A percentile compares a stretch with the other conserved stretches of the same genome.
phyloP scores from a whole-genome alignment of 2,113 vertebrate genomes.

The Carettochelys insculpta region DNA sequence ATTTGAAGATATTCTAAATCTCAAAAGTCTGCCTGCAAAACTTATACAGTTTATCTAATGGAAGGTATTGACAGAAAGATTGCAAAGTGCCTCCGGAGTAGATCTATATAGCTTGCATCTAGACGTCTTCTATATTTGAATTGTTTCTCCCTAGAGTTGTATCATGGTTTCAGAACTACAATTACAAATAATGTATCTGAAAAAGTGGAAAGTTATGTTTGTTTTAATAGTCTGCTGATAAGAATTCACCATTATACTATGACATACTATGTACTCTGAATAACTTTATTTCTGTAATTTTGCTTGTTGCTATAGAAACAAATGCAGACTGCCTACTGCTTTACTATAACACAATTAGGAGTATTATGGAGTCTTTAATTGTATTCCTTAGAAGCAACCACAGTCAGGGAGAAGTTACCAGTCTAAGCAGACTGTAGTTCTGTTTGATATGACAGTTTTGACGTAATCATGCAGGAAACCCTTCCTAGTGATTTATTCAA shows the following conservation, averaged over 20 bases:
- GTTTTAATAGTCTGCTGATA: constrained; percentile 24
- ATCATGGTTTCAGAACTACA: constrained; percentile 30
- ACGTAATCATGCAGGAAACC: neutral
- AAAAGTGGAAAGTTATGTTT: constrained; percentile 38
- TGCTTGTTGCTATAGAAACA: constrained; percentile 65
- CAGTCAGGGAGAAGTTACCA: neutral
- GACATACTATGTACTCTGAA: constrained; percentile 32
- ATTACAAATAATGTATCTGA: constrained; percentile 52
- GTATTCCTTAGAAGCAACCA: constrained; percentile 32
- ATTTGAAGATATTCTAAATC: neutral
- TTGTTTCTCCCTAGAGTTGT: constrained; percentile 6
- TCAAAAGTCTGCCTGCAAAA: constrained; percentile 5
- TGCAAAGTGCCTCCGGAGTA: neutral
- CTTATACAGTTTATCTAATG: neutral
- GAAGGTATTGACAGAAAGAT: neutral
- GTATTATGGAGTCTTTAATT: constrained; percentile 27
- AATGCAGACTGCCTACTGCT: constrained; percentile 28
- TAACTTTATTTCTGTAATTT: constrained; percentile 59
- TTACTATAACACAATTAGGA: constrained; percentile 25
- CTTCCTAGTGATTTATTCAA: constrained; percentile 13
- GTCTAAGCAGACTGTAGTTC: neutral
- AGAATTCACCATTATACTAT: constrained; percentile 41
- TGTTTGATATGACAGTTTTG: neutral
- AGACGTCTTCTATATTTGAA: neutral
- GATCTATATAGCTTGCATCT: neutral